phyloP scores from a whole-genome alignment of 2,797 vertebrate species.

The Poeciliopsis presidionis region DNA sequence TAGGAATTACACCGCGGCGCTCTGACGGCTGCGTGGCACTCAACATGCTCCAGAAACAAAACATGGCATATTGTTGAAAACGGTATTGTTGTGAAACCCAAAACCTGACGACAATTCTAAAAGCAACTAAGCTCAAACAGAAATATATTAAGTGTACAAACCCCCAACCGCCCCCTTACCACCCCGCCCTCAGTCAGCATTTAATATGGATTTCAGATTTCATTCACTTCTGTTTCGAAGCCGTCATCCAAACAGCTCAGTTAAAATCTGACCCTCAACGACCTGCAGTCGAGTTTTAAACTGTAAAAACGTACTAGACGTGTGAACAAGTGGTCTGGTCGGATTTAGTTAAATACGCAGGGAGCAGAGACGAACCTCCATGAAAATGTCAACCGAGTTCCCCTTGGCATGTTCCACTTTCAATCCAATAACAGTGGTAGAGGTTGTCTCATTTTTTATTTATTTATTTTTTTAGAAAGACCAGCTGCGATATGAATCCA shows the following conservation, averaged over 20 bases:
- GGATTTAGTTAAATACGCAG: constrained; percentile 74
- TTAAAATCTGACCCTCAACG: constrained; percentile 33
- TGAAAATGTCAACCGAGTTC: constrained; percentile 20
- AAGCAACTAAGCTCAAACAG: constrained; percentile 74
- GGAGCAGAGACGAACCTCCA: constrained; percentile 49
- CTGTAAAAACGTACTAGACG: constrained; percentile 21
- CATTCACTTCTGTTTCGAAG: constrained; percentile 31
- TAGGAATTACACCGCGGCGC: constrained; percentile 15
- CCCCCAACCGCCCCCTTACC: constrained; percentile 1
- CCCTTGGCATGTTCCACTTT: constrained; percentile 22
- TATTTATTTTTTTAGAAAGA: constrained; percentile 25
- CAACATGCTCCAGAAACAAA: constrained; percentile 79
- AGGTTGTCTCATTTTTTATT: constrained; percentile 37
- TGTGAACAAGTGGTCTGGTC: constrained; percentile 13
- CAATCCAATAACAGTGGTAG: constrained; percentile 21
- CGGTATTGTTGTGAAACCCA: constrained; percentile 78
- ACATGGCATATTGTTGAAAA: constrained; percentile 88
- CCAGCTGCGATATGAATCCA: constrained; percentile 38
- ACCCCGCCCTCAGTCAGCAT: constrained; percentile 39
- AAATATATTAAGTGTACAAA: constrained; percentile 45
- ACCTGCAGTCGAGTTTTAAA: constrained; percentile 12
- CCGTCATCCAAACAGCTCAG: constrained; percentile 23
- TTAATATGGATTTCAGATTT: constrained; percentile 56
- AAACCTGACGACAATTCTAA: constrained; percentile 62
- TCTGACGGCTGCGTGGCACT: constrained; percentile 31